A percentile compares a stretch with the other conserved stretches of the same genome.
These are phyloP conservation scores for Callyntrura guangdongensis DNA, from an alignment of 2,888 invertebrate species.

Conservation along the genomic window DNA sequence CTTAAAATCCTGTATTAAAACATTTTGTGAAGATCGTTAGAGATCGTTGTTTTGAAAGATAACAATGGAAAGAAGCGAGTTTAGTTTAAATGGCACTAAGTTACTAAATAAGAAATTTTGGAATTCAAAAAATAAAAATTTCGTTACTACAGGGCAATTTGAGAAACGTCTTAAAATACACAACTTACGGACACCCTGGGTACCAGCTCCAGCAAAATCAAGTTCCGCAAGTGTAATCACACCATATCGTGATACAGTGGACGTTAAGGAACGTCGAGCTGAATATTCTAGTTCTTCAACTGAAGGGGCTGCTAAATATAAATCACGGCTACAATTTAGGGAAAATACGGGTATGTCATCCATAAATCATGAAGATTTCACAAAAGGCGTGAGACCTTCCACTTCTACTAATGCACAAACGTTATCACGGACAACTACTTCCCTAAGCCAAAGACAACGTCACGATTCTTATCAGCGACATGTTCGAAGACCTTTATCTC, in stretches of 20 bases:
- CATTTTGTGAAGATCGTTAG: too few species aligned
- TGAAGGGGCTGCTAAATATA: not conserved
- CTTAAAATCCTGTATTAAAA: too few species aligned
- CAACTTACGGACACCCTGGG: slow-evolving; percentile 79
- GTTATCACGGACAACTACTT: not conserved
- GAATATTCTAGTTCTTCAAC: slow-evolving; percentile 36
- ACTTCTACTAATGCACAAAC: not conserved
- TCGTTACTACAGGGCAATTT: not conserved
- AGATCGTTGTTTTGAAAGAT: too few species aligned
- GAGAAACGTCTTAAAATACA: slow-evolving; percentile 21
- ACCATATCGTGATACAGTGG: not conserved
- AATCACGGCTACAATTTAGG: not conserved
- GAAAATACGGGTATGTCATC: not conserved
- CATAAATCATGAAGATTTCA: not conserved
- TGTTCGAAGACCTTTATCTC: not conserved
- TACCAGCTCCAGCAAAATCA: slow-evolving; percentile 80
- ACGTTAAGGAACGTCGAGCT: not conserved
- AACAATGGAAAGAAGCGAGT: too few species aligned
- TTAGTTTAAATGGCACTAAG: too few species aligned
- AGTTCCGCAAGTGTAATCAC: slow-evolving; percentile 32
- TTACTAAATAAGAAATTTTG: too few species aligned
- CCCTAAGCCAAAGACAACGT: slow-evolving; percentile 12
- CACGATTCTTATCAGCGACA: not conserved
- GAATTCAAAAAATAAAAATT: too few species aligned
- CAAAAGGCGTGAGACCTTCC: not conserved